Evolutionary conservation across 2,888 invertebrate species (phyloP), one percentile per base, ranked within the genome.

Genomic region (Hypena proboscidalis): DNA sequence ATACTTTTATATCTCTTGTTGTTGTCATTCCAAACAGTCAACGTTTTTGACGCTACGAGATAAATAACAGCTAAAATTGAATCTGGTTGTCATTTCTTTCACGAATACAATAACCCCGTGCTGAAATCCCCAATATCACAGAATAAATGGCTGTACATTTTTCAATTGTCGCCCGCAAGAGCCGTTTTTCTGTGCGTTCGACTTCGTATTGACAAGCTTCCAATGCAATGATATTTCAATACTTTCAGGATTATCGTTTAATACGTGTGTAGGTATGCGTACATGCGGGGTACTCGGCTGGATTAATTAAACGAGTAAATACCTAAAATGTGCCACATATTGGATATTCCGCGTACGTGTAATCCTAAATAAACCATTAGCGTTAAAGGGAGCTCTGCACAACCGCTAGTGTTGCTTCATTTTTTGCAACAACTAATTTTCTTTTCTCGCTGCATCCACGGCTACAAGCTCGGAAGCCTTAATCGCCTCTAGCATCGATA

Each of bases 401-500:
- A 27, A 49, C 46, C 43, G 32, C 21, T 40, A 58, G 55, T 50
- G 41, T 36, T 44, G 56, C 44, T 55, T 45, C 37, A 66, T 62
- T 75, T 65, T 70, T 67, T 56, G 50, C 52, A 47, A 31, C 67
- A 71, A 76, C 74, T 73, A 83, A 85, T 83, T 80, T 79, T 74
- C 69, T 71, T 78, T 79, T 75, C 65, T 65, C 70, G 59, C 63
- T 67, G 65, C 63, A 65, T 65, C 66, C 67, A 67, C 46, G 15
- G 53, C 59, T 69, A 62, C 66, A 70, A 74, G 69, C 70, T 67
- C 74, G 77, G 80, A 80, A 83, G 77, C 83, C 77, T 80, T 86
- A 87, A 88, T 88, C 88, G 87, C 77, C 73, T 67, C 74, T 64
- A 80, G 80, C 79, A 83, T 83, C 84, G 85, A 85, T 87, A 89